Base-by-base conservation (phyloP, 2,113 vertebrate genomes). In the Pomatostomus ruficeps region DNA sequence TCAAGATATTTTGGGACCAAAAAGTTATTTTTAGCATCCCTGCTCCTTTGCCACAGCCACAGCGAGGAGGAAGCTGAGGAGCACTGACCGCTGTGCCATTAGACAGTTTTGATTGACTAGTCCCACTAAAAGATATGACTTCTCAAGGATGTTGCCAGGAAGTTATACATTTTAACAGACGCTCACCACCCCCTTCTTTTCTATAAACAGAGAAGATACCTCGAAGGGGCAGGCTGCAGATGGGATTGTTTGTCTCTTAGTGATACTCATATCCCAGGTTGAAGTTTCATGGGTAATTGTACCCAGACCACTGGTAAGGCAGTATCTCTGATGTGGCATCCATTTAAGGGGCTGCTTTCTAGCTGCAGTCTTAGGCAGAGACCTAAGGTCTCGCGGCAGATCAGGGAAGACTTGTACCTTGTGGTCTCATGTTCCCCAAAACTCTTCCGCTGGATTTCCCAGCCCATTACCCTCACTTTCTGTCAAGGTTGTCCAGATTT, bases 141-240 rank as follows among this genome's bases (percentile, higher is more conserved):
- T 52, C 79, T 91, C 45, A 40, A 58, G 82, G 85, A 89, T 52
- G 62, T 93, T 3, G 36, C 61, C 8, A 36, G 52, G 77, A 93
- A 93, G 73, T 57, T 87, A 59, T 21, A 59, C n/a, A 55, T 93
- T 86, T 92, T 74, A 94, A 85, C 92, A 96, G 89, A 77, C 15
- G 14, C 68, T 88, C 3, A 5, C 72, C 95, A 93, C 91, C 79
- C 83, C 83, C 85, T 93, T 89, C 75, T 92, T 96, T 95, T 95
- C 94, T 93, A 92, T 85, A 87, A 92, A 94, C 75, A 95, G 95
- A 92, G 95, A 63, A 4, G 14, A 81, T 48, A 81, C 61, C 93
- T 91, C 26, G 0, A 92, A 93, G 94, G 86, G 95, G 89, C 86
- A 95, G 77, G 80, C 89, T 95, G 92, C 91, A 96, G 83, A 89